A percentile compares a stretch with the other conserved stretches of the same genome.
Conservation (phyloP, 2,888 invertebrate genomes). For the Noctua fimbriata region DNA sequence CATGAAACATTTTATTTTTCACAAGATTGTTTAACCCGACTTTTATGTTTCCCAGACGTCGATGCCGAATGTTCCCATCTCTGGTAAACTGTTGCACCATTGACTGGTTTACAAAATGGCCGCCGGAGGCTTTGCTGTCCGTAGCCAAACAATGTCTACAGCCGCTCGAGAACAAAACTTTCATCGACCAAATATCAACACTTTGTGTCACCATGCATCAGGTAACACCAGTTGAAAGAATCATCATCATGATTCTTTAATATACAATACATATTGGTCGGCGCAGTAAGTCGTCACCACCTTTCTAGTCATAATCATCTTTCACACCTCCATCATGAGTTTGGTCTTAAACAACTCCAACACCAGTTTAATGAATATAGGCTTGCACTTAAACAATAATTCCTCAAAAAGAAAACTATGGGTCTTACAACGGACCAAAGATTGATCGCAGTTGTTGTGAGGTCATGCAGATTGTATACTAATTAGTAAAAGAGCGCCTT, state of each 20-base stretch:
- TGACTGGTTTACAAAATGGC: slow-evolving; percentile 98
- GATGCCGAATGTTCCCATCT: slow-evolving; percentile 98
- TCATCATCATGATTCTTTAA: background rate
- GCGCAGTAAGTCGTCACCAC: background rate
- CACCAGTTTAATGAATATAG: background rate
- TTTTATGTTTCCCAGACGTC: slow-evolving; percentile 88
- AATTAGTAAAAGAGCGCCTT: background rate
- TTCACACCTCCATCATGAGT: background rate
- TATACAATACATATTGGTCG: background rate
- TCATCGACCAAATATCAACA: slow-evolving; percentile 79
- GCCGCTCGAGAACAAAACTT: slow-evolving; percentile 88
- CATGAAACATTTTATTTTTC: background rate
- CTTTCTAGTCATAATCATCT: background rate
- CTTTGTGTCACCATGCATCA: slow-evolving; percentile 87
- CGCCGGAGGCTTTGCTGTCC: slow-evolving; percentile 95
- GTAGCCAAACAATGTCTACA: slow-evolving; percentile 94
- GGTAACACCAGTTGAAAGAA: slow-evolving; percentile 68
- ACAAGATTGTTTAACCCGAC: background rate
- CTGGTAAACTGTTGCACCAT: slow-evolving; percentile 98
- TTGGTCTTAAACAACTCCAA: slow-evolving; percentile 13
- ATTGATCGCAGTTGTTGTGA: background rate
- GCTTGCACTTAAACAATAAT: background rate
- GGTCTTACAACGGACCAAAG: background rate
- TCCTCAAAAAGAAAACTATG: background rate
- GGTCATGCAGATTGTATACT: background rate